Base-by-base conservation (phyloP, 2,113 vertebrate genomes). In the Vulpes vulpes region DNA sequence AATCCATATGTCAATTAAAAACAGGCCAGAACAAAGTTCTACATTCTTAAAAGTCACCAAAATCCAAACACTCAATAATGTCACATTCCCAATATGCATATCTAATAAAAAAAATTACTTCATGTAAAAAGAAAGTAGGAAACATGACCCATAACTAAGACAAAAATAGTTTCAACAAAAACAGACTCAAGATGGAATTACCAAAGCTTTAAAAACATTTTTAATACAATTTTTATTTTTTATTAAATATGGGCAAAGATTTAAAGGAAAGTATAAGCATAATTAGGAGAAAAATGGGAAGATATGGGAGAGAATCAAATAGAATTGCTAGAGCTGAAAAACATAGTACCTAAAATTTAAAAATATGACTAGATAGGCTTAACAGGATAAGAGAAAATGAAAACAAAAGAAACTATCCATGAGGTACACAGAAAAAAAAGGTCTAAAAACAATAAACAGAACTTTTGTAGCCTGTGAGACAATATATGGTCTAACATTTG, bases 251-350 rank as follows among this genome's bases (percentile, higher is more conserved):
- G 32, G 14, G 79, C 17, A 80, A 85, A 49, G 22, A 92, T 15
- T 89, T 86, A 92, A 79, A 96, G 10, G 49, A 87, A 95, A 87
- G 85, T 57, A 81, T 23, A 3, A 92, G 69, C 11, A 89, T 23
- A 78, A 94, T 27, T 51, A 71, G 20, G 49, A 51, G 35, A 80
- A 32, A 83, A 57, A 49, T 32, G 23, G 35, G 11, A 65, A 25
- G 38, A 73, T 76, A 27, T 43, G 17, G 85, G 62, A 90, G 38
- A 91, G 12, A 94, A 57, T 17, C 17, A 88, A 76, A 91, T 65
- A 49, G 49, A 84, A 80, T 51, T 65, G 67, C 35, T 78, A 55
- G 32, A 65, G 9, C 8, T n/a, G 43, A 84, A 76, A 94, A 95
- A 89, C 5, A 51, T 11, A 92, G 19, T n/a, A 53, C 27, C 22